Conservation (phyloP, 2,113 vertebrate species). For the Donacobius atricapilla region DNA sequence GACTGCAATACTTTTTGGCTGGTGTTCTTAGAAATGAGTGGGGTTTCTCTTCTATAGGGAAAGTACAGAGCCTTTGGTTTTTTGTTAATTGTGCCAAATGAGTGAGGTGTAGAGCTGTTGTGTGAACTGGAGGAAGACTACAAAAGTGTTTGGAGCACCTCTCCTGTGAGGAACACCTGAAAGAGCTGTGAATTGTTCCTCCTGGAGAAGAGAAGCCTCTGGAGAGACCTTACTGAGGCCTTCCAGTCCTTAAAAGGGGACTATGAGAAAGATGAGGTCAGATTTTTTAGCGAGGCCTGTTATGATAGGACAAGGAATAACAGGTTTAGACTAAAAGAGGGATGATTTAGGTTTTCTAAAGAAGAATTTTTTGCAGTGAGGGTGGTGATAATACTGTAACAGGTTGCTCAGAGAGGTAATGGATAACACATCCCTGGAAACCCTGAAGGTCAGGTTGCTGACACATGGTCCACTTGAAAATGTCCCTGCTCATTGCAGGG, state of each 20-base stretch:
- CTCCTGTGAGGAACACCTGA: accelerated
- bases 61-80: not conserved
- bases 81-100: not conserved
- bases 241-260: not conserved
- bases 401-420: not conserved
- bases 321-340: not conserved
- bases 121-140: not conserved
- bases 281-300: not conserved
- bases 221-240: accelerated
- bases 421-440: not conserved
- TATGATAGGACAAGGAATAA: accelerated
- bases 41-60: not conserved
- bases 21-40: not conserved
- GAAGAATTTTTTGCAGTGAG: not conserved
- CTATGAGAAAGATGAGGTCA: not conserved
- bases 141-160: not conserved
- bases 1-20: too few species aligned
- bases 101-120: not conserved
- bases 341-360: not conserved
- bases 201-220: not conserved
- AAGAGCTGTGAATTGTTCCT: not conserved
- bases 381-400: not conserved
- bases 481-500: accelerated
- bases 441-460: not conserved
- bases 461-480: not conserved